phyloP scores from a whole-genome alignment of 30 jellyfish, hydroid and myxozoan genomes.

The Clytia hemisphaerica region DNA sequence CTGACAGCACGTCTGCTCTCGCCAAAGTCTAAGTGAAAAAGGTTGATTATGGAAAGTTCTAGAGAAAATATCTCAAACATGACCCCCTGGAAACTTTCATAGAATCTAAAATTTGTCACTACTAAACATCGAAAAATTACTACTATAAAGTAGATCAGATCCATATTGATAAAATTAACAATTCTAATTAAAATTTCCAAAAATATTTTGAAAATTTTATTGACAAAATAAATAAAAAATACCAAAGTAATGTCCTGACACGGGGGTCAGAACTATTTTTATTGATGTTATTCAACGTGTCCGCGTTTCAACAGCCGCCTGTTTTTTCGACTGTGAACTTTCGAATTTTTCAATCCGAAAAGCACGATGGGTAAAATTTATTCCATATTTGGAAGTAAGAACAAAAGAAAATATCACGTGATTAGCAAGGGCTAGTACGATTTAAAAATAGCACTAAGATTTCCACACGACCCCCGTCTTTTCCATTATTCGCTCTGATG shows the following conservation, averaged over 20 bases:
- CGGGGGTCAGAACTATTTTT: conserved; percentile 17
- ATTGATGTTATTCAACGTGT: conserved; percentile 26
- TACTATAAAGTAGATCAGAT: background rate
- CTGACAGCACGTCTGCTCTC: conserved; percentile 18
- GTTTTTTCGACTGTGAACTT: conserved; percentile 11
- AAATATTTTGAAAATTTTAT: no score
- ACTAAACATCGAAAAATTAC: no score
- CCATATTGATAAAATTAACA: background rate
- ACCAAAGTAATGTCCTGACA: conserved; percentile 5
- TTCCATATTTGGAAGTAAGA: conserved; percentile 20
- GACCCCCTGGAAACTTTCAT: conserved; percentile 19
- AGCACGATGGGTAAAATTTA: conserved; percentile 16
- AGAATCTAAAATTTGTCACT: background rate
- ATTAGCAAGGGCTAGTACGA: no score
- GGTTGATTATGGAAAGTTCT: conserved; percentile 14
- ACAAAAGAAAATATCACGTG: conserved; percentile 20
- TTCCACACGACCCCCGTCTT: no score
- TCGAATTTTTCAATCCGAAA: conserved; percentile 19
- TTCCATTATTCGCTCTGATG: no score
- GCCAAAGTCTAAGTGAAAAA: conserved; percentile 14
- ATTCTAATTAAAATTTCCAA: background rate
- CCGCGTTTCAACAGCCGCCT: conserved; percentile 34
- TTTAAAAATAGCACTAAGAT: no score
- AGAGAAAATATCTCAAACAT: background rate
- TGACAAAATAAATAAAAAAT: conserved; percentile 20